Evolutionary conservation across 2,797 vertebrate genomes (phyloP).

Genomic region (Diceros bicornis): DNA sequence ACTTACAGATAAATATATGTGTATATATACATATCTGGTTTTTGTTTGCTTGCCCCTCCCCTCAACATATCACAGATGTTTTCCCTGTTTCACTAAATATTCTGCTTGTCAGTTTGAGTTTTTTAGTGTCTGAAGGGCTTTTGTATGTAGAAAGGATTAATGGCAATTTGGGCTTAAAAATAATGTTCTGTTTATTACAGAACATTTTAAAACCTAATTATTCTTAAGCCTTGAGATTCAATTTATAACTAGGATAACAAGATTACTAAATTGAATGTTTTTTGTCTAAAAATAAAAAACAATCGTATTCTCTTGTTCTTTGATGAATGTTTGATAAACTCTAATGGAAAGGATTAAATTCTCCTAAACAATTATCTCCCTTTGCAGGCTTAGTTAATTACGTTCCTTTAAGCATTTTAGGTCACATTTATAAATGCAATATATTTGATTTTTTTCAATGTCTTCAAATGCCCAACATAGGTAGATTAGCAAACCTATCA

Average conservation of each 20-base stretch:
- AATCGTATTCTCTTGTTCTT: slow-evolving; percentile 68
- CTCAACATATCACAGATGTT: not conserved
- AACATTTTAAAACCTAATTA: slow-evolving; percentile 51
- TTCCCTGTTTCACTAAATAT: not conserved
- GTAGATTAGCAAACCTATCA: not conserved
- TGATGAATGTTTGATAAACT: slow-evolving; percentile 71
- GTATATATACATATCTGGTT: not conserved
- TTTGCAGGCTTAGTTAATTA: slow-evolving; percentile 68
- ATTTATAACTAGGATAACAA: slow-evolving; percentile 67
- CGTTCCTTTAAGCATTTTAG: slow-evolving; percentile 59
- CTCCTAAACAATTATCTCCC: slow-evolving; percentile 46
- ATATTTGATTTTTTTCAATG: slow-evolving; percentile 12
- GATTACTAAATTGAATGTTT: slow-evolving; percentile 66
- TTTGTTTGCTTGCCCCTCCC: not conserved
- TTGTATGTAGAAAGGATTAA: slow-evolving; percentile 41
- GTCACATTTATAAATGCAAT: slow-evolving; percentile 54
- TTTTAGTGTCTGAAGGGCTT: slow-evolving; percentile 1
- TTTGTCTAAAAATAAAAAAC: slow-evolving; percentile 73
- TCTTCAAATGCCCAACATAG: slow-evolving; percentile 4
- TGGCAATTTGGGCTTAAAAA: slow-evolving; percentile 62
- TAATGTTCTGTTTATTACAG: slow-evolving; percentile 52
- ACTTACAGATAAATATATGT: not conserved
- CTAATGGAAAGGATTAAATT: slow-evolving; percentile 66
- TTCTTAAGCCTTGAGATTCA: slow-evolving; percentile 47
- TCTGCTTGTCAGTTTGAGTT: not conserved